Evolutionary conservation across 37 sponge, comb jelly and placozoan genomes (phyloP).

Genomic region (Eunapius fragilis): DNA sequence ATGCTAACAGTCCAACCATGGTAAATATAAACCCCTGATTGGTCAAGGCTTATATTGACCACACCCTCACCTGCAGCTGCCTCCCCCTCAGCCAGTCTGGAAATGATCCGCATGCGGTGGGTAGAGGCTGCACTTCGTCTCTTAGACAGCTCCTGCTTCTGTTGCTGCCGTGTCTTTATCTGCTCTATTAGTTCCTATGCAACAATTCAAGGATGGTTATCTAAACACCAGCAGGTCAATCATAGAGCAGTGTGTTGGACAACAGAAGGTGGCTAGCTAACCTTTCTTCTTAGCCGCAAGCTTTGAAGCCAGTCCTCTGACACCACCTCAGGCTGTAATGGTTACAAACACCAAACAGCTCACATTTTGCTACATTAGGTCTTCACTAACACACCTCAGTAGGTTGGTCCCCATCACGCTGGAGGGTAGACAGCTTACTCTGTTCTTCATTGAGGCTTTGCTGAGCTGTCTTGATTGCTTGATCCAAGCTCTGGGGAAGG

Average conservation of each 20-base stretch:
- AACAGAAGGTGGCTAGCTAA: neutral
- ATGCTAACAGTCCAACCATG: no score
- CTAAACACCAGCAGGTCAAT: neutral
- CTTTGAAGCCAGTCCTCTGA: constrained; percentile 83
- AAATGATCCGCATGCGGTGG: constrained; percentile 92
- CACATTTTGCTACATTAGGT: neutral
- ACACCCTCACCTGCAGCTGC: neutral
- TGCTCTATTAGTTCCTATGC: constrained; percentile 72
- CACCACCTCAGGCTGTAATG: constrained; percentile 21
- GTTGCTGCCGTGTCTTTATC: constrained; percentile 54
- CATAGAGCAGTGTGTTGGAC: neutral
- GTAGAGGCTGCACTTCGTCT: constrained; percentile 89
- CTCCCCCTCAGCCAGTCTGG: constrained; percentile 78
- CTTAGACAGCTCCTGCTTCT: constrained; percentile 75
- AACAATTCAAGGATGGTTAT: neutral
- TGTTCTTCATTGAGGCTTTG: constrained; percentile 37
- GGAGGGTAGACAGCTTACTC: constrained; percentile 28
- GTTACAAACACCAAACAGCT: neutral
- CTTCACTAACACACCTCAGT: neutral
- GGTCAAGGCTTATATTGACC: neutral
- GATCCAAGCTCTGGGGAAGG: constrained; percentile 2
- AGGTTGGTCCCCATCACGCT: neutral
- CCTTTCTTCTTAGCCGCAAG: constrained; percentile 59
- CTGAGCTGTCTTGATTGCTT: constrained; percentile 2
- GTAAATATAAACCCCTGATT: no score